Evolutionary conservation across 2,797 vertebrate species (phyloP).

Genomic region (Triplophysa bombifrons): DNA sequence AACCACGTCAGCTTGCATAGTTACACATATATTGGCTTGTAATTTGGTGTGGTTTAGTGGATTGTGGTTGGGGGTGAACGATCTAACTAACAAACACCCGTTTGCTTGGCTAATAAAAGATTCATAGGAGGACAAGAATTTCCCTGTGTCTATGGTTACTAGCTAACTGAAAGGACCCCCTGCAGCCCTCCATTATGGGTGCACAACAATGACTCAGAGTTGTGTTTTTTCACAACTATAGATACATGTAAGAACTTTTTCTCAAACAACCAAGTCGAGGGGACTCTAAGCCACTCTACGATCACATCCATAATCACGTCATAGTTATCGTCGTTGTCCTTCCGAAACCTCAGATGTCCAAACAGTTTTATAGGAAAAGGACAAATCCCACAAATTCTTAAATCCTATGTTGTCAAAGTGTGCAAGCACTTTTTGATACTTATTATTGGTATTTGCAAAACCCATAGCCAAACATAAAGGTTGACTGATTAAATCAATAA

Average conservation of each 20-base stretch:
- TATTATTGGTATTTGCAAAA: no score
- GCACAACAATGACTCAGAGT: slow-evolving; percentile 75
- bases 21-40: slow-evolving; percentile 54
- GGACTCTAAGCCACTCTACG: slow-evolving; percentile 10
- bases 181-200: slow-evolving; percentile 72
- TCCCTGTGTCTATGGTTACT: slow-evolving; percentile 65
- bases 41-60: slow-evolving; percentile 56
- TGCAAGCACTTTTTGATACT: no score
- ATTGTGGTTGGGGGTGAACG: slow-evolving; percentile 54
- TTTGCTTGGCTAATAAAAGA: slow-evolving; percentile 66
- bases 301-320: slow-evolving; percentile 1
- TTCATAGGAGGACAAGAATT: slow-evolving; percentile 62
- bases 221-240: slow-evolving; percentile 68
- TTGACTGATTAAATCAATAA: no score
- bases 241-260: neutral
- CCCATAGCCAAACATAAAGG: no score
- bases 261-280: slow-evolving; percentile 21
- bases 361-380: no score
- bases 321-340: neutral
- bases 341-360: no score
- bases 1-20: neutral
- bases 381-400: no score
- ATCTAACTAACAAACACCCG: slow-evolving; percentile 60
- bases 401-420: no score
- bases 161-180: slow-evolving; percentile 72